A percentile compares a stretch with the other conserved stretches of the same genome.
Conservation (phyloP, 2,888 invertebrate genomes). For the Metacarcinus magister region DNA sequence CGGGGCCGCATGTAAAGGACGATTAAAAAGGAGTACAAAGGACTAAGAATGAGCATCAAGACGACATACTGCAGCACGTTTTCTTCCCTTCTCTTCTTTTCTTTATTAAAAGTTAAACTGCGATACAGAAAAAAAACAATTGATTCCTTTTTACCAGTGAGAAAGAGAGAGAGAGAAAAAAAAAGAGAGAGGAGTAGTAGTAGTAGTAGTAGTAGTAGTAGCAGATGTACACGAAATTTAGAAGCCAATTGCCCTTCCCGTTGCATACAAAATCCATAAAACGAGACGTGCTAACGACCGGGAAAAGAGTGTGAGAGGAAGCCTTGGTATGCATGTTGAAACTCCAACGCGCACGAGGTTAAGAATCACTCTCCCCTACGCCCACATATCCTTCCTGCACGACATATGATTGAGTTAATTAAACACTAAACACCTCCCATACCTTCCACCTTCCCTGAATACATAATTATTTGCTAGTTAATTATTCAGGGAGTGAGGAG, state of each 20-base stretch:
- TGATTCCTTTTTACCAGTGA: not conserved
- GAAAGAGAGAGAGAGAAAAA: not conserved
- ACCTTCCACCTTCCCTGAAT: not conserved
- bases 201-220: not conserved
- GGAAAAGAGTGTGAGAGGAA: not conserved
- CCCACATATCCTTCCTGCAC: not conserved
- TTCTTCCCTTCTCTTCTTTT: not conserved
- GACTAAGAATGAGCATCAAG: not conserved
- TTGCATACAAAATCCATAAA: not conserved
- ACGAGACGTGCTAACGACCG: not conserved
- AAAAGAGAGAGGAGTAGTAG: not conserved
- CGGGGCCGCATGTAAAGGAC: not conserved
- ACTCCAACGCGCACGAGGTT: not conserved
- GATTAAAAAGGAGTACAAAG: constrained; percentile 1
- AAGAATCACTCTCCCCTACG: not conserved
- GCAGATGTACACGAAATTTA: not conserved
- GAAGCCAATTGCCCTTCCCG: not conserved
- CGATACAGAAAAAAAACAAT: not conserved
- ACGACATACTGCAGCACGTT: not conserved
- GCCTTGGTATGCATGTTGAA: not conserved
- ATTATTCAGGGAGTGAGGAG: not conserved
- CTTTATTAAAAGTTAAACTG: not conserved
- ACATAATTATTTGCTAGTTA: not conserved
- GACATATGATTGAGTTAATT: not conserved
- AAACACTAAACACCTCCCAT: not conserved